Conservation (phyloP, 2,113 vertebrate genomes). For the Chlorodrepanis virens region DNA sequence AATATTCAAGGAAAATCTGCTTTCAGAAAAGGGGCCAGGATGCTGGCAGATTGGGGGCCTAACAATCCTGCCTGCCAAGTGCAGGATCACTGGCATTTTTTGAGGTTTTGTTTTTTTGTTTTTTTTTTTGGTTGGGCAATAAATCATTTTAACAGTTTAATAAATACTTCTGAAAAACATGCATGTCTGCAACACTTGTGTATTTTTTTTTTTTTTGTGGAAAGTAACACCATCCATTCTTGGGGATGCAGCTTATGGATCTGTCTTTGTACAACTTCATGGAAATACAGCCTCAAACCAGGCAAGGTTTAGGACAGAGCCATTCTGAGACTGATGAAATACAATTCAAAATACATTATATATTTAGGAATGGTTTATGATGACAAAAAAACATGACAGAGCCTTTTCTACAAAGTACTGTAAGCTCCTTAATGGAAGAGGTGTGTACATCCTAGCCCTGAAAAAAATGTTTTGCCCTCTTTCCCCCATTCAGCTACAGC, state of each 20-base stretch:
- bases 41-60: background rate
- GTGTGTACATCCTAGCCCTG: background rate
- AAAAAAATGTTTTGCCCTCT: background rate
- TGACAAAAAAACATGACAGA: background rate
- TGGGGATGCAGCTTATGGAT: background rate
- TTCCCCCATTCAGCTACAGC: background rate
- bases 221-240: background rate
- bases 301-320: background rate
- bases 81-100: slow-evolving; percentile 7
- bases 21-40: slow-evolving; percentile 2
- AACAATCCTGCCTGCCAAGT: background rate
- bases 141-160: slow-evolving; percentile 65
- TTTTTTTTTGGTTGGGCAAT: background rate
- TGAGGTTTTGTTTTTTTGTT: background rate
- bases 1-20: background rate
- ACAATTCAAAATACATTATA: background rate
- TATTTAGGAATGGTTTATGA: background rate
- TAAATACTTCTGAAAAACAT: slow-evolving; percentile 60
- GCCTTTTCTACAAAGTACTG: background rate
- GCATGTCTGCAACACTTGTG: background rate
- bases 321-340: background rate
- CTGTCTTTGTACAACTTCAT: background rate
- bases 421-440: background rate
- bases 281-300: background rate
- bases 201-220: background rate